Conservation (phyloP, 2,797 vertebrate species). For the Distichodus sexfasciatus region DNA sequence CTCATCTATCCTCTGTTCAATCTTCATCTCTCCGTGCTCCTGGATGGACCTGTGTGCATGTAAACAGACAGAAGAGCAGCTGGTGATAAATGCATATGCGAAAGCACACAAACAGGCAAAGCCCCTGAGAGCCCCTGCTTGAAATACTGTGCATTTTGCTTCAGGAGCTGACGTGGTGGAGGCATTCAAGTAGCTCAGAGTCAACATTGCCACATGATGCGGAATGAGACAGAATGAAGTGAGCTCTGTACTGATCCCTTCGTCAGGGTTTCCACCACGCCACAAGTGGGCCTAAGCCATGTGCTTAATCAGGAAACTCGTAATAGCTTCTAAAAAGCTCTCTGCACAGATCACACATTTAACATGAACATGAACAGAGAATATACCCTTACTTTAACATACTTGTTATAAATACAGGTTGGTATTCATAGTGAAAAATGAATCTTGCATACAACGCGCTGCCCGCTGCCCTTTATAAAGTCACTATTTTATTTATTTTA, state of each 20-base stretch:
- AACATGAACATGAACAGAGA: background rate
- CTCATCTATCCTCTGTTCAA: slow-evolving; percentile 94
- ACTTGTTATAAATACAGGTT: no score
- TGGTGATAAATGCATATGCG: background rate
- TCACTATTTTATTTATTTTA: no score
- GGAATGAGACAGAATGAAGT: background rate
- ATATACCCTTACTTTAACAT: no score
- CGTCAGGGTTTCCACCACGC: background rate
- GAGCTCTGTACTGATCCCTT: background rate
- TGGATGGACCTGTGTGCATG: slow-evolving; percentile 82
- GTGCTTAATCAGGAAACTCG: background rate
- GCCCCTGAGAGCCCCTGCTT: background rate
- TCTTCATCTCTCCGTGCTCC: slow-evolving; percentile 87
- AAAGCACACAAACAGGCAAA: background rate
- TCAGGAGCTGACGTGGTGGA: background rate
- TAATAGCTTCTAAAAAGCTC: background rate
- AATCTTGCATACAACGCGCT: no score
- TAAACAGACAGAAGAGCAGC: slow-evolving; percentile 10
- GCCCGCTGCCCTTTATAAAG: no score
- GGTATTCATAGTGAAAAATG: no score
- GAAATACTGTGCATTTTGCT: background rate
- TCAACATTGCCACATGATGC: slow-evolving; percentile 19
- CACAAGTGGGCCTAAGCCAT: background rate
- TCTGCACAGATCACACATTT: background rate
- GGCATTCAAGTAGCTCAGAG: background rate